Base-by-base conservation (phyloP, 2,888 invertebrate genomes). In the Achlya flavicornis region DNA sequence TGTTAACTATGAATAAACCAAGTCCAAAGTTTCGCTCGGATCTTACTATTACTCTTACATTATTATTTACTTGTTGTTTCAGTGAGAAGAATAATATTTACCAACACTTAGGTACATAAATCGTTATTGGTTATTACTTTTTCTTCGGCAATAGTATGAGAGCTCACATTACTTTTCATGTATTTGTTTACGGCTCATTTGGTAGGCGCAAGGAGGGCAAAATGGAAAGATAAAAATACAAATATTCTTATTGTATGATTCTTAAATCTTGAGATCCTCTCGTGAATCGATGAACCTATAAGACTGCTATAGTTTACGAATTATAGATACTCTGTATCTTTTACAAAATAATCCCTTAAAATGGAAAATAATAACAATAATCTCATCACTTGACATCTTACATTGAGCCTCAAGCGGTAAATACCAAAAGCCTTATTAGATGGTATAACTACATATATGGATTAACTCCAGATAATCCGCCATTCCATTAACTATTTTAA, bases 1-100 rank as follows among this genome's bases (percentile, higher is more conserved):
- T 64, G 63, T 71, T 78, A 78, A 80, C 79, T 77, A 81, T 78
- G 78, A 79, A 83, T 79, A 79, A 81, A 78, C 76, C 71, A 76
- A 76, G 69, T 67, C 65, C 58, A 63, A 72, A 78, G 69, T 74
- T 75, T 71, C 60, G 48, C 66, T 46, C 58, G 46, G 61, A 62
- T 61, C 59, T 61, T 66, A 64, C 64, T 67, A 72, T 67, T 66
- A 67, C 65, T 67, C 71, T 63, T 65, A 69, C 71, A 64, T 69
- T 66, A 63, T 75, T 77, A 71, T 75, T 75, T 74, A 70, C 76
- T 77, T 77, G 72, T 71, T 77, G 72, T 71, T 65, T 74, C 76
- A 69, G 73, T 71, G 12, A 41, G 41, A 70, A 68, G 66, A 68
- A 66, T 69, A 73, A 67, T 62, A 65, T 69, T 64, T 63, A 64